phyloP scores from a whole-genome alignment of 2,888 invertebrate species.

The Nesidiocoris tenuis region DNA sequence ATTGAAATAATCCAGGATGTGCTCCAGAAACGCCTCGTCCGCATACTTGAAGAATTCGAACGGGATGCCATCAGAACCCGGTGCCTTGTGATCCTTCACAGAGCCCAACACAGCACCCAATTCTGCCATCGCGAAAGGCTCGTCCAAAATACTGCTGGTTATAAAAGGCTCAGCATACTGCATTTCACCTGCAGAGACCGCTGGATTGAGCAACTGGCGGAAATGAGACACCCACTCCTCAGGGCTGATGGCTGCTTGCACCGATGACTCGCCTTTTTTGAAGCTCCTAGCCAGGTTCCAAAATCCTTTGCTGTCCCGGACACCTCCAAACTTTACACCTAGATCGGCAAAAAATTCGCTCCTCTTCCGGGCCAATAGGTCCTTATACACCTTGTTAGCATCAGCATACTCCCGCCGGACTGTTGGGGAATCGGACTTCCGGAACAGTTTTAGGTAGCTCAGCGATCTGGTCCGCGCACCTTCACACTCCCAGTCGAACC shows the following conservation, averaged over 20 bases:
- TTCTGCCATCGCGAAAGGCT: no score
- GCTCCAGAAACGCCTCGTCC: no score
- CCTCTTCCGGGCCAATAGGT: neutral
- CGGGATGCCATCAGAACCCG: no score
- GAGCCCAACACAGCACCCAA: no score
- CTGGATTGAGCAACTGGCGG: neutral
- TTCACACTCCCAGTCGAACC: slow-evolving; percentile 9
- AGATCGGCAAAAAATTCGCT: neutral
- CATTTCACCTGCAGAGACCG: neutral
- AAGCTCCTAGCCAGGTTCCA: neutral
- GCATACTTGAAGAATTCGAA: no score
- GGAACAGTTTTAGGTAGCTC: neutral
- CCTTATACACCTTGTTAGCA: neutral
- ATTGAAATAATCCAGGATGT: no score
- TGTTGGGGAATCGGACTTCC: neutral
- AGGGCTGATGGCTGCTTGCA: neutral
- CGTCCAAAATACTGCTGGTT: no score
- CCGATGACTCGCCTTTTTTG: neutral
- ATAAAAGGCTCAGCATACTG: neutral
- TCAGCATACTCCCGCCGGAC: neutral
- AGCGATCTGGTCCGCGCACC: neutral
- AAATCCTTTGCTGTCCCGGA: neutral
- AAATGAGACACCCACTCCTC: neutral
- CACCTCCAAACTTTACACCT: neutral
- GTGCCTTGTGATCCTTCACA: no score